Evolutionary conservation across 2,113 vertebrate species (phyloP).

Genomic region (Corvus moneduloides): DNA sequence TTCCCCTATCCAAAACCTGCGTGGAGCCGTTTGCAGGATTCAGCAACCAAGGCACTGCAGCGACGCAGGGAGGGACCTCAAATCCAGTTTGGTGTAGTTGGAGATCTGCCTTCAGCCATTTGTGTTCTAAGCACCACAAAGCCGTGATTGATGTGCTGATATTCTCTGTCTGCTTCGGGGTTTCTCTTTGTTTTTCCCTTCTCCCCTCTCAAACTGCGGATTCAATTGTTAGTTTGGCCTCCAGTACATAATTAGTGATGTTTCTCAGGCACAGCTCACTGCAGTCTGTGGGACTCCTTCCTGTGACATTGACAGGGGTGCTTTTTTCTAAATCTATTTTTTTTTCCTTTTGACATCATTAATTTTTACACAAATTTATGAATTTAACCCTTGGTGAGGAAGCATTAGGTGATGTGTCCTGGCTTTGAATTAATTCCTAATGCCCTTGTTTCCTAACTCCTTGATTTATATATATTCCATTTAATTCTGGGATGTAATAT

Average conservation of each 20-base stretch:
- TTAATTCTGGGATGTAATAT: neutral
- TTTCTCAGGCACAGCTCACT: neutral
- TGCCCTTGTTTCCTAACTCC: neutral
- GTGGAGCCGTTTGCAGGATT: fast-evolving
- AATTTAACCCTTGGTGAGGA: neutral
- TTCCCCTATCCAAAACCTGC: neutral
- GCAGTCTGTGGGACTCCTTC: neutral
- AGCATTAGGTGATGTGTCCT: too few species aligned
- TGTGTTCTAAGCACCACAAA: neutral
- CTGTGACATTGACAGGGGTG: neutral
- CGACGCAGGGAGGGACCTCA: neutral
- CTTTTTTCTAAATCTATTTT: neutral
- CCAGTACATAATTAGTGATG: neutral
- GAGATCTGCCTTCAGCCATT: neutral
- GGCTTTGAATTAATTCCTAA: neutral
- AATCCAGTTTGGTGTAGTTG: neutral
- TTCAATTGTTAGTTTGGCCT: neutral
- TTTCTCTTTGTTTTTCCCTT: neutral
- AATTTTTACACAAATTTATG: neutral
- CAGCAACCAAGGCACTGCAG: neutral
- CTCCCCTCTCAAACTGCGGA: neutral
- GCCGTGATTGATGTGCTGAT: neutral
- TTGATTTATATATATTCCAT: neutral
- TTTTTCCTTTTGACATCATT: neutral
- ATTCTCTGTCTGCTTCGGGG: neutral